phyloP scores from a whole-genome alignment of 2,888 invertebrate species.

The Tuta absoluta region DNA sequence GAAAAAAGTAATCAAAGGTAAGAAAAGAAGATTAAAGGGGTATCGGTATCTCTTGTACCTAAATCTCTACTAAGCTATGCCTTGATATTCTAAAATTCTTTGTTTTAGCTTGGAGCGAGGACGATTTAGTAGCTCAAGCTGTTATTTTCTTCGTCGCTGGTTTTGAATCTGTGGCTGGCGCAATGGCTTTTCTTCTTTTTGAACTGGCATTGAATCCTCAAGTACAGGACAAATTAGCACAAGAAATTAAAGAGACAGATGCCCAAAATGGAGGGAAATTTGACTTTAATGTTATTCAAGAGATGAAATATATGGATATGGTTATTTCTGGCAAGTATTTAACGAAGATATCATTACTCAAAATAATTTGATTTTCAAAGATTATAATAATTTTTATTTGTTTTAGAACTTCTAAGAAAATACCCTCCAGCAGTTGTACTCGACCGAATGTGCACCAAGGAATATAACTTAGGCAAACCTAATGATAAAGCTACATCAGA shows the following conservation, averaged over 20 bases:
- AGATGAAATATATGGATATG: slow-evolving; percentile 83
- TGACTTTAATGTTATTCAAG: slow-evolving; percentile 74
- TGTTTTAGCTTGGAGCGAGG: slow-evolving; percentile 43
- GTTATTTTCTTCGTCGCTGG: slow-evolving; percentile 57
- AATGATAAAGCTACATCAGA: slow-evolving; percentile 38
- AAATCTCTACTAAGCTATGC: too few relatives aligned
- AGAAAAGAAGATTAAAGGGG: too few relatives aligned
- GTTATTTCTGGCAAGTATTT: slow-evolving; percentile 72
- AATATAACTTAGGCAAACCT: slow-evolving; percentile 58
- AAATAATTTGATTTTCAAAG: not conserved
- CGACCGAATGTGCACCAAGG: slow-evolving; percentile 71
- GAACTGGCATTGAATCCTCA: slow-evolving; percentile 82
- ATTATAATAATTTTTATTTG: not conserved
- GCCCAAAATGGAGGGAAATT: slow-evolving; percentile 59
- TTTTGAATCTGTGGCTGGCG: slow-evolving; percentile 50
- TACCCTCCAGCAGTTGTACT: slow-evolving; percentile 61
- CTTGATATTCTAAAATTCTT: not conserved
- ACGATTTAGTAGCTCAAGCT: slow-evolving; percentile 54
- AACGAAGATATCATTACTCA: not conserved
- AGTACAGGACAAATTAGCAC: slow-evolving; percentile 74
- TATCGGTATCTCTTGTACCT: not conserved
- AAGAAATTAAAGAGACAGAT: slow-evolving; percentile 76
- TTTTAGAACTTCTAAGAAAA: slow-evolving; percentile 58
- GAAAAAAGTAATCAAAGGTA: not conserved
- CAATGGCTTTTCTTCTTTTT: slow-evolving; percentile 42